Evolutionary conservation across 2,888 invertebrate genomes (phyloP).

Genomic region (Arctia plantaginis): DNA sequence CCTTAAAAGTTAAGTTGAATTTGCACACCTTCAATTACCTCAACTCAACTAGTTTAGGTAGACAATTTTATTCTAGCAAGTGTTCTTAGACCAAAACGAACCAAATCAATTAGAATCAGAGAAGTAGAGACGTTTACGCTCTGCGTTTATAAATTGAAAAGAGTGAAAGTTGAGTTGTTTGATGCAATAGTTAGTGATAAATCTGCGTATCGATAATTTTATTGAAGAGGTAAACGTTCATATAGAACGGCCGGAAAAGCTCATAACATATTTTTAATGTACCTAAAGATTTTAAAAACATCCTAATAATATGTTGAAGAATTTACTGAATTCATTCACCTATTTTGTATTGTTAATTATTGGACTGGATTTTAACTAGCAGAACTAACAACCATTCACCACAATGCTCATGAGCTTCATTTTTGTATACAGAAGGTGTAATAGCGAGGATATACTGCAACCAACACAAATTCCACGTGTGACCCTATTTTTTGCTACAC

Average conservation of each 20-base stretch:
- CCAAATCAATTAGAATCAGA: too few species aligned
- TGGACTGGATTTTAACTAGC: conserved; percentile 17
- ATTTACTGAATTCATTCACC: not conserved
- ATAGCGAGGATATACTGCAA: conserved; percentile 15
- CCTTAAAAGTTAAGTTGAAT: too few species aligned
- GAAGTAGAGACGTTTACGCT: not conserved
- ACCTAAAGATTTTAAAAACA: not conserved
- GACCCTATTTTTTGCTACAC: conserved; percentile 51
- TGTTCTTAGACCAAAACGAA: too few species aligned
- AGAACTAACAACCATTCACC: conserved; percentile 17
- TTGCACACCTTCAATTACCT: too few species aligned
- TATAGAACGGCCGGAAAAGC: not conserved
- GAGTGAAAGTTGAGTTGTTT: not conserved
- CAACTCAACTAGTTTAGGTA: too few species aligned
- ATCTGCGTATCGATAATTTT: not conserved
- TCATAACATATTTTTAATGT: not conserved
- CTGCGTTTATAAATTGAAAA: too few species aligned
- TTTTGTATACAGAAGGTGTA: conserved; percentile 21
- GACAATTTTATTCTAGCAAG: too few species aligned
- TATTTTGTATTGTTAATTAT: conserved; percentile 16
- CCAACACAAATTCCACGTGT: conserved; percentile 34
- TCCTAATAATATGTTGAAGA: not conserved
- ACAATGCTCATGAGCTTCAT: conserved; percentile 18
- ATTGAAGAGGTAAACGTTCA: not conserved
- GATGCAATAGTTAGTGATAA: not conserved